phyloP scores from a whole-genome alignment of 2,113 vertebrate species.

The Paraplagusia blochii region DNA sequence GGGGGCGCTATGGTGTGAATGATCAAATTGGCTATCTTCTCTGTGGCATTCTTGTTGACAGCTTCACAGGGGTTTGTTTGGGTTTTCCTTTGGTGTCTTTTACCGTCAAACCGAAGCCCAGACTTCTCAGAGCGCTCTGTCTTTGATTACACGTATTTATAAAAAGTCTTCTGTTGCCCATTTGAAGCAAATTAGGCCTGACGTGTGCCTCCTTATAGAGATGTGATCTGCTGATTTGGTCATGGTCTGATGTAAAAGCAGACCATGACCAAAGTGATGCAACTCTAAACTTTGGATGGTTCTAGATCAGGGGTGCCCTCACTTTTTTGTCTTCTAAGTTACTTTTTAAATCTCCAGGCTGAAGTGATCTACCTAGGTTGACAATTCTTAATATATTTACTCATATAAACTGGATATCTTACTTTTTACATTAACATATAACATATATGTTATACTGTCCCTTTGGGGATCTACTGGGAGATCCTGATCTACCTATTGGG shows the following conservation, averaged over 20 bases:
- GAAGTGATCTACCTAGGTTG: too few relatives aligned
- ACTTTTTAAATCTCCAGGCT: too few relatives aligned
- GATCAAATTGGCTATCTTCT: conserved; percentile 55
- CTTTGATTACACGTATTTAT: conserved; percentile 76
- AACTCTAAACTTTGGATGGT: conserved; percentile 73
- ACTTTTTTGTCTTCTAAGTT: too few relatives aligned
- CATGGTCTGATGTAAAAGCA: conserved; percentile 79
- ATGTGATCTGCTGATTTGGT: conserved; percentile 73
- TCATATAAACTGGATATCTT: too few relatives aligned
- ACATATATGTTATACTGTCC: too few relatives aligned
- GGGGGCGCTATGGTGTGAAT: conserved; percentile 33
- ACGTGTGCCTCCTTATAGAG: conserved; percentile 83
- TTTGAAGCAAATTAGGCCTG: conserved; percentile 88
- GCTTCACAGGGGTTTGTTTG: conserved; percentile 23
- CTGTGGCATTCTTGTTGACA: conserved; percentile 53
- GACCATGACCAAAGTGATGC: too few relatives aligned
- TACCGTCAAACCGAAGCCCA: conserved; percentile 54
- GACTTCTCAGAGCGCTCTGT: conserved; percentile 71
- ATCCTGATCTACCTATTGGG: too few relatives aligned
- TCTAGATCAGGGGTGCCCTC: too few relatives aligned
- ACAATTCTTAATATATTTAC: too few relatives aligned
- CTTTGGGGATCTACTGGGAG: too few relatives aligned
- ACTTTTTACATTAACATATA: too few relatives aligned
- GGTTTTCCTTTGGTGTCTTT: conserved; percentile 33
- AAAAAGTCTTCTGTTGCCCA: conserved; percentile 73